Conservation (phyloP, 2,113 vertebrate genomes). For the Isurus oxyrinchus region DNA sequence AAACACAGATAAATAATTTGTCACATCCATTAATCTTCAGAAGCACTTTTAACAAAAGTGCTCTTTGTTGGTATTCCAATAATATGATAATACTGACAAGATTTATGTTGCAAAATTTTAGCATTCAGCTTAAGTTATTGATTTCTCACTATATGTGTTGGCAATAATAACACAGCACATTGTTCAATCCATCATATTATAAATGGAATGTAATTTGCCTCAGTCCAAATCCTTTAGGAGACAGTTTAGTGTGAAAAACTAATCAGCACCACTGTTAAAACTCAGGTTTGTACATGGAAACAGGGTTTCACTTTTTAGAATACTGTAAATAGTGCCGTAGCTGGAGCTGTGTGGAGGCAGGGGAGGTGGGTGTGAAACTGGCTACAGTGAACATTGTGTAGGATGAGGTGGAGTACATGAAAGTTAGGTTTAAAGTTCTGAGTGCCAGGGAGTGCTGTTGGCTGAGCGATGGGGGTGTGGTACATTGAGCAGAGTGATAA, state of each 20-base stretch:
- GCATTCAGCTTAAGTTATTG: neutral
- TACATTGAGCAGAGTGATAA: neutral
- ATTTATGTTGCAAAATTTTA: neutral
- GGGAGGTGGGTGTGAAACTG: neutral
- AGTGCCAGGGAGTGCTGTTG: neutral
- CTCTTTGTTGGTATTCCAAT: neutral
- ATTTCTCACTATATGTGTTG: neutral
- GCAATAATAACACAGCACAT: neutral
- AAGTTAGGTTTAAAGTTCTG: neutral
- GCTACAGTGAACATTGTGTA: neutral
- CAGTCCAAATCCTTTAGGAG: neutral
- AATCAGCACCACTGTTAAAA: neutral
- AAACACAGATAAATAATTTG: neutral
- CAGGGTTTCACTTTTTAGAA: neutral
- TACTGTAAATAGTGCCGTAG: neutral
- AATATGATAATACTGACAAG: conserved; percentile 4
- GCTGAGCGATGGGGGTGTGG: neutral
- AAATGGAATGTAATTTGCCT: neutral
- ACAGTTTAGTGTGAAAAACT: neutral
- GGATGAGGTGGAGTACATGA: neutral
- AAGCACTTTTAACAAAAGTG: neutral
- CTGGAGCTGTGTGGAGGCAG: neutral
- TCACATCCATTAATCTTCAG: neutral
- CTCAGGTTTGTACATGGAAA: neutral
- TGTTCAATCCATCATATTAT: neutral